Evolutionary conservation across 30 jellyfish, hydroid and myxozoan genomes (phyloP).

Genomic region (Turritopsis dohrnii): DNA sequence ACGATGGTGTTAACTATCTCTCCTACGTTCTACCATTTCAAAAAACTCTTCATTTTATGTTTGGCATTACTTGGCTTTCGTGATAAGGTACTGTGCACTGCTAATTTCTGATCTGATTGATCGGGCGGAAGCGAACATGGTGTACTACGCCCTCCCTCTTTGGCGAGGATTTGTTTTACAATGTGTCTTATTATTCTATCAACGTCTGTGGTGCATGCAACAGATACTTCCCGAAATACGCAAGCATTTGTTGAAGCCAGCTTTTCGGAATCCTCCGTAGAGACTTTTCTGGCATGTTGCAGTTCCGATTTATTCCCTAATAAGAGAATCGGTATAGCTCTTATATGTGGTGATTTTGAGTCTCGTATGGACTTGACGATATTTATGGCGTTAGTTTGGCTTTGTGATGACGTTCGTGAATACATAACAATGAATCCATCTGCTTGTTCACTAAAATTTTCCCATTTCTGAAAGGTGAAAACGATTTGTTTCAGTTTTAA

Average conservation of each 20-base stretch:
- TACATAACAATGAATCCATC: constrained; percentile 74
- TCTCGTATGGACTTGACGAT: constrained; percentile 47
- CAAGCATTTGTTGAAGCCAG: constrained; percentile 52
- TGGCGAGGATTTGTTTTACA: constrained; percentile 34
- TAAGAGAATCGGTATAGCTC: constrained; percentile 48
- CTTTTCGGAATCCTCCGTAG: constrained; percentile 32
- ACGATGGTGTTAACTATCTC: neutral
- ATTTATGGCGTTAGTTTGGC: constrained; percentile 41
- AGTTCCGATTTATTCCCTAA: constrained; percentile 68
- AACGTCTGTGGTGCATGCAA: constrained; percentile 50
- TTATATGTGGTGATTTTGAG: constrained; percentile 20
- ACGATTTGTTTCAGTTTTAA: neutral
- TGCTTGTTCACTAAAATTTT: constrained; percentile 57
- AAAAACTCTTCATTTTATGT: constrained; percentile 29
- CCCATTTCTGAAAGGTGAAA: constrained; percentile 51
- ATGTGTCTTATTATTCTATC: constrained; percentile 34
- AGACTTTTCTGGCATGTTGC: constrained; percentile 58
- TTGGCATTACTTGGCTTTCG: constrained; percentile 27
- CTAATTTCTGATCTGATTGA: neutral
- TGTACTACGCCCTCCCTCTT: constrained; percentile 33
- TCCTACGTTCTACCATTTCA: neutral
- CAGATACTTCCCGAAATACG: constrained; percentile 53
- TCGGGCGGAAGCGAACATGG: constrained; percentile 3
- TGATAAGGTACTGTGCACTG: neutral
- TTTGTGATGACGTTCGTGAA: constrained; percentile 52